Conservation (phyloP, 1,140 invertebrate genomes). For the Drosophila seguyi region DNA sequence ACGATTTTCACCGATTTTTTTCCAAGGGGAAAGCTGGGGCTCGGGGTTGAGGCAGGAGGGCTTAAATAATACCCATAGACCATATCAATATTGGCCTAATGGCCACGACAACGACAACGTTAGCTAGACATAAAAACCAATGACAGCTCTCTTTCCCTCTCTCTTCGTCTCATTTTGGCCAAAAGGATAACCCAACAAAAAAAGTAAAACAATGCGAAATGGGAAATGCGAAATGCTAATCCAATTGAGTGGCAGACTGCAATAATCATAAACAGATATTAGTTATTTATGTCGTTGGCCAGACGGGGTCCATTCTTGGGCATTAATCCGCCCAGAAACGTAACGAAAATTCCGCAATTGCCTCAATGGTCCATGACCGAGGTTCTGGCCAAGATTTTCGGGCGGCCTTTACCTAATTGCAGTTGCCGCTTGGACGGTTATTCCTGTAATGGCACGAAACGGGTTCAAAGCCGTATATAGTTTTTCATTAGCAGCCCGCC, state of each 20-base stretch:
- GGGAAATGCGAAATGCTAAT: slow-evolving; percentile 64
- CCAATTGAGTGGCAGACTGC: slow-evolving; percentile 61
- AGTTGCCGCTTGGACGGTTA: slow-evolving; percentile 62
- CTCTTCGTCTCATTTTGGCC: not conserved
- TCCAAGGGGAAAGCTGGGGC: not conserved
- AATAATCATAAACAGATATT: slow-evolving; percentile 83
- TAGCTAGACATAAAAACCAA: slow-evolving; percentile 72
- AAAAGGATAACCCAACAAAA: not conserved
- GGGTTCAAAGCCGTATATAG: slow-evolving; percentile 74
- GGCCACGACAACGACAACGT: slow-evolving; percentile 40
- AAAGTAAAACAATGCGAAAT: slow-evolving; percentile 23
- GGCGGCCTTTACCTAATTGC: slow-evolving; percentile 61
- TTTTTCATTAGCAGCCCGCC: slow-evolving; percentile 72
- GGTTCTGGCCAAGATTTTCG: slow-evolving; percentile 33
- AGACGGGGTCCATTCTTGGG: slow-evolving; percentile 47
- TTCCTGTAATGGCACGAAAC: slow-evolving; percentile 69
- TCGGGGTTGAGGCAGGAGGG: not conserved
- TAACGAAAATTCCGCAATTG: slow-evolving; percentile 48
- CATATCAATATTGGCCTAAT: slow-evolving; percentile 70
- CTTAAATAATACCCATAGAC: slow-evolving; percentile 49
- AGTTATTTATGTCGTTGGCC: slow-evolving; percentile 70
- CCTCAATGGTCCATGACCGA: slow-evolving; percentile 51
- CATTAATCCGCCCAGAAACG: slow-evolving; percentile 51
- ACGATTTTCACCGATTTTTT: slow-evolving; percentile 24
- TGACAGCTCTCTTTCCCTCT: slow-evolving; percentile 53